A percentile compares a stretch with the other conserved stretches of the same genome.
These are phyloP conservation scores for Umimayanthus kanabou DNA, from an alignment of 92 coral and sea anemone species.

Conservation along the genomic window DNA sequence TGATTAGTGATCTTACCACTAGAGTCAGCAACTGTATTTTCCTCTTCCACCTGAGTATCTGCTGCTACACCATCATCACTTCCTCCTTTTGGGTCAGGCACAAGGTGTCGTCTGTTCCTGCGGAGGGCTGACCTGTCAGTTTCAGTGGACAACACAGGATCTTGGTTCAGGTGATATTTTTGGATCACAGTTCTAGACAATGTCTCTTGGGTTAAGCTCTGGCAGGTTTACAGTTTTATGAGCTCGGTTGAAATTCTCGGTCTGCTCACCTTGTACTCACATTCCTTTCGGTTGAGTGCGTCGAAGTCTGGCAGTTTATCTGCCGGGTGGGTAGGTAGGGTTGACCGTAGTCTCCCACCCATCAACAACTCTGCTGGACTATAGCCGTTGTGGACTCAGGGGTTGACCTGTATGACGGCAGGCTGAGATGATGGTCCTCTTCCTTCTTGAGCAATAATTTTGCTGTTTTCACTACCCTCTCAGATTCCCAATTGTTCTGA, in stretches of 20 bases:
- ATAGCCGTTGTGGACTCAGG: too few relatives aligned
- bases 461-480: too few relatives aligned
- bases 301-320: slow-evolving; percentile 26
- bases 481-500: neutral
- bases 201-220: slow-evolving; percentile 22
- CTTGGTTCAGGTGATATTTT: slow-evolving; percentile 35
- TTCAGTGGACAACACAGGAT: slow-evolving; percentile 14
- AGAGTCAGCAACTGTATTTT: neutral
- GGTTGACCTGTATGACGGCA: too few relatives aligned
- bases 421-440: too few relatives aligned
- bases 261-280: slow-evolving; percentile 14
- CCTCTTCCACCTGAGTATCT: neutral
- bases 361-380: too few relatives aligned
- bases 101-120: slow-evolving; percentile 14
- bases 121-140: too few relatives aligned
- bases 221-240: slow-evolving; percentile 35
- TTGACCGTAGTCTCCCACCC: too few relatives aligned
- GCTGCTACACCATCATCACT: neutral
- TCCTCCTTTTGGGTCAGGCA: slow-evolving; percentile 1
- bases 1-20: neutral
- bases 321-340: slow-evolving; percentile 7
- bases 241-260: slow-evolving; percentile 29
- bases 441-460: too few relatives aligned
- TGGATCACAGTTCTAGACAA: slow-evolving; percentile 13
- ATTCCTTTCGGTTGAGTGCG: slow-evolving; percentile 3